Evolutionary conservation across 1,140 invertebrate genomes (phyloP), one percentile per base, ranked within the genome.

Genomic region (Proales similis): DNA sequence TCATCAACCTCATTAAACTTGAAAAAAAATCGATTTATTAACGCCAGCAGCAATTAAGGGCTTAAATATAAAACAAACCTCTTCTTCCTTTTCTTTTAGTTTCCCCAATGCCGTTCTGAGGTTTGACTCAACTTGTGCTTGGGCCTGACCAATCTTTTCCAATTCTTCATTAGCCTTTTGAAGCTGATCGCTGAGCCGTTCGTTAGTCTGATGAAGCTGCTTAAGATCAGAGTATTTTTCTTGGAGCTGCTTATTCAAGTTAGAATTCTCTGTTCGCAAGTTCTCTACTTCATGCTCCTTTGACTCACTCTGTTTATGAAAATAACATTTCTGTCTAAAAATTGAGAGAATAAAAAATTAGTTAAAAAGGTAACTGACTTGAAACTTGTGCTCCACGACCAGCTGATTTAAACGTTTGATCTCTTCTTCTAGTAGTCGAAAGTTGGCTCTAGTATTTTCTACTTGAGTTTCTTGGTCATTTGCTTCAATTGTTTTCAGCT

Each of bases 1-100:
- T 71, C 69, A 47, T 75, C 72, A 62, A 71, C 71, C 24, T 71
- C 51, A 14, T 57, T 57, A n/a, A n/a, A 57, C 51, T 57, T 33
- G 20, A 4, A 0, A 36, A 51, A 48, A 14, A 30, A 48, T 19
- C 6, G 32, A 48, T 48, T 48, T 9, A 36, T 36, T 36, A n/a
- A n/a, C n/a, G n/a, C 9, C n/a, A 9, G 9, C n/a, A 36, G 9
- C n/a, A 36, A 36, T 36, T 36, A 36, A 36, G 7, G 4, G 6
- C 24, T 22, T 24, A 53, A 53, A 38, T 33, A 11, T 5, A 22
- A 22, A 17, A 48, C 29, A 43, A 43, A 57, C 51, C 14, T 57
- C 51, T 20, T 39, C 36, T 22, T 43, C 30, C 45, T 57, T 57
- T 42, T 57, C 51, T 19, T 24, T 42, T 11, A 57, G 19, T 30